Evolutionary conservation across 2,113 vertebrate genomes (phyloP).

Genomic region (Chloroceryle aenea): DNA sequence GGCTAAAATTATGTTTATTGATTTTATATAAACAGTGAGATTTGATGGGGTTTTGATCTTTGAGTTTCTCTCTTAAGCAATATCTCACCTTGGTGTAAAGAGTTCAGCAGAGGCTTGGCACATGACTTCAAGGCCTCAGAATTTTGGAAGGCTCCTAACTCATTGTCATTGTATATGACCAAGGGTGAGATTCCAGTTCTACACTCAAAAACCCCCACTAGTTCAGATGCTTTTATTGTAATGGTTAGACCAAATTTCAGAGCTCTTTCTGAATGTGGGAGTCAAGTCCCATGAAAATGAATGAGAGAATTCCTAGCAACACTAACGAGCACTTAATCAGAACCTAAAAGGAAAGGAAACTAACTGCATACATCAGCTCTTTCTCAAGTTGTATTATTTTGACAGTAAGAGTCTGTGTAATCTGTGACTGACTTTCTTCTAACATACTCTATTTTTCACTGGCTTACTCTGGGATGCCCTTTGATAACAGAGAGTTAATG

Average conservation of each 20-base stretch:
- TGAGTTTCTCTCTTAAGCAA: background rate
- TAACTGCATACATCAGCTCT: background rate
- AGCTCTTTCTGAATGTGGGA: background rate
- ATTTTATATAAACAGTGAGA: background rate
- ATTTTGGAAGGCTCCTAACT: background rate
- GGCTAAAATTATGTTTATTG: background rate
- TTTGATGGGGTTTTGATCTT: background rate
- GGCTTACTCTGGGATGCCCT: background rate
- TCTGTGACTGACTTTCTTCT: constrained; percentile 19
- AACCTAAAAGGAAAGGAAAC: constrained; percentile 7
- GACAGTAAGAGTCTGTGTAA: constrained; percentile 30
- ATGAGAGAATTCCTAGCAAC: background rate
- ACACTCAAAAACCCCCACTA: background rate
- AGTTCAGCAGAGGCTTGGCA: background rate
- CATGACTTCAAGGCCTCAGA: background rate
- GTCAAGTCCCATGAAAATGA: background rate
- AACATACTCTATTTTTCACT: constrained; percentile 19
- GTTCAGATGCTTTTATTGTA: background rate
- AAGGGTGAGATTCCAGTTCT: background rate
- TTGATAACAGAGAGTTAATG: constrained; percentile 30
- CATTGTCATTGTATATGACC: background rate
- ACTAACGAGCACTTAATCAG: background rate
- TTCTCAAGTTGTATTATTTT: background rate
- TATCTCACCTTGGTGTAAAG: background rate
- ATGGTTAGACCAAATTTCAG: background rate